Percentiles rank a stretch among this genome's conserved stretches.
These are phyloP conservation scores for Molossus alvarezi DNA, from an alignment of 2,797 vertebrate species.

Conservation along the genomic window DNA sequence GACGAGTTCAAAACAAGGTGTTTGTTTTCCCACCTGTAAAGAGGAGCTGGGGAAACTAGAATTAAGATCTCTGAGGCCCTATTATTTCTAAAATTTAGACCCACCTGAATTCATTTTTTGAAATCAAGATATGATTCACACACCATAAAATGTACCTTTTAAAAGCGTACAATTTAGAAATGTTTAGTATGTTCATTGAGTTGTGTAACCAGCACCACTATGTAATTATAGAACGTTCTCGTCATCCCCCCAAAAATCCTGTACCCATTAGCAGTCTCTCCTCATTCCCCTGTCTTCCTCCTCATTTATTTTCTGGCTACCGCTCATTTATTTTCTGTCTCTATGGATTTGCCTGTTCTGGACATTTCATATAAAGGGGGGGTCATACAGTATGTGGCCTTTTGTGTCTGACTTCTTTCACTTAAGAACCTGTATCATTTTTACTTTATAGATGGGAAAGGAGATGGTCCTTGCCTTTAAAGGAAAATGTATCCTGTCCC, in stretches of 20 bases:
- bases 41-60: not conserved
- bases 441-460: constrained; percentile 13
- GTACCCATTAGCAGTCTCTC: not conserved
- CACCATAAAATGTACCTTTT: not conserved
- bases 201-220: not conserved
- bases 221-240: not conserved
- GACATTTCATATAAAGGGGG: not conserved
- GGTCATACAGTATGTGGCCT: not conserved
- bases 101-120: not conserved
- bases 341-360: not conserved
- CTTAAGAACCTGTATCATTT: constrained; percentile 28
- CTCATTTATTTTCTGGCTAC: not conserved
- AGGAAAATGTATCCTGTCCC: not conserved
- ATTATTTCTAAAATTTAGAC: constrained; percentile 10
- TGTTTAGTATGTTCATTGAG: not conserved
- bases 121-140: constrained; percentile 32
- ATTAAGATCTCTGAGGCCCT: not conserved
- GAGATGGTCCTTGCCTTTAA: not conserved
- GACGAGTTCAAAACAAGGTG: not conserved
- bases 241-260: not conserved
- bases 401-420: constrained; percentile 28
- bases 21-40: not conserved
- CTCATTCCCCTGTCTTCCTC: not conserved
- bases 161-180: not conserved
- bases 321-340: not conserved